A percentile compares a stretch with the other conserved stretches of the same genome.
Conservation (phyloP, 2,113 vertebrate species). For the Felis catus region F.catus_Fca126_mat1.0 CM031411.1:24397501-24398000, state of each 20-base stretch:
- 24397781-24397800: not conserved
- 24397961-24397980: no score
- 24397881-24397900: not conserved
- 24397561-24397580: not conserved
- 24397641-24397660: not conserved
- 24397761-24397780: not conserved
- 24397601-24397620: not conserved
- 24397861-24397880: not conserved
- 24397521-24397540: not conserved
- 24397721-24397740: not conserved
- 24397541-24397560: not conserved
- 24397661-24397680: not conserved
- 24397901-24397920: not conserved
- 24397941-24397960: no score
- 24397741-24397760: not conserved
- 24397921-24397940: not conserved
- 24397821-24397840: not conserved
- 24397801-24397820: not conserved
- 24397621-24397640: not conserved
- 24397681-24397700: not conserved
- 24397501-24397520: not conserved
- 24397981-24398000: no score
- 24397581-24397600: not conserved
- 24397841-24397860: slow-evolving; percentile 12
- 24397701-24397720: not conserved